A percentile compares a stretch with the other conserved stretches of the same genome.
phyloP scores from a whole-genome alignment of 2,113 vertebrate species.

The Sinocyclocheilus anophthalmus region DNA sequence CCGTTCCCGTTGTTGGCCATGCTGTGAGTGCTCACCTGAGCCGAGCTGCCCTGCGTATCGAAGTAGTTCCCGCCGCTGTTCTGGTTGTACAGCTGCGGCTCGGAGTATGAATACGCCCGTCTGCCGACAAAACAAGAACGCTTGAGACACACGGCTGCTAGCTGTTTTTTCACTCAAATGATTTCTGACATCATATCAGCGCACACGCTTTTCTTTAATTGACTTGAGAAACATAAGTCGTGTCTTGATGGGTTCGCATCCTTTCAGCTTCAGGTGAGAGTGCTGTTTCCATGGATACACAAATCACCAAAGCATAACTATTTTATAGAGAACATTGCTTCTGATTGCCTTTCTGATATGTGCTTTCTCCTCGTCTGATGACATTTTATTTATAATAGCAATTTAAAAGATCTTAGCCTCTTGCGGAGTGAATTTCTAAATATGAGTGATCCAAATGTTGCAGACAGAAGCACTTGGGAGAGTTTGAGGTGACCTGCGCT shows the following conservation, averaged over 20 bases:
- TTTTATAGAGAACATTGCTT: conserved; percentile 31
- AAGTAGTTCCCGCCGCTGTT: conserved; percentile 91
- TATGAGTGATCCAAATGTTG: not conserved
- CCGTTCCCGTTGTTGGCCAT: conserved; percentile 89
- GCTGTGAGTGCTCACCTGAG: conserved; percentile 92
- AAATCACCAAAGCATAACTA: conserved; percentile 42
- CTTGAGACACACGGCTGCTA: not conserved
- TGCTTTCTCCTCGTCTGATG: conserved; percentile 21
- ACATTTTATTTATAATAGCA: conserved; percentile 39
- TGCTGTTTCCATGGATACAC: conserved; percentile 47
- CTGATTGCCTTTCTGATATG: conserved; percentile 24
- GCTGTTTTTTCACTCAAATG: not conserved
- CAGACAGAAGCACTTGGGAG: not conserved
- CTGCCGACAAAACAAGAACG: conserved; percentile 64
- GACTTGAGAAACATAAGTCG: conserved; percentile 20
- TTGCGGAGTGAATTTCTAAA: conserved; percentile 21
- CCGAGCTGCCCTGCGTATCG: conserved; percentile 85
- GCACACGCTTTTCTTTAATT: not conserved
- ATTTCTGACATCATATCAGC: not conserved
- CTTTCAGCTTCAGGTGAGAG: conserved; percentile 38
- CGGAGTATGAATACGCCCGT: conserved; percentile 90
- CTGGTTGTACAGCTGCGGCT: conserved; percentile 92
- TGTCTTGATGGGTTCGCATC: conserved; percentile 3
- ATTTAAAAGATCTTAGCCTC: conserved; percentile 29
- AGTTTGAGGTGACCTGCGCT: not conserved